Base-by-base conservation (phyloP, 2,888 invertebrate genomes). In the Aelia acuminata region DNA sequence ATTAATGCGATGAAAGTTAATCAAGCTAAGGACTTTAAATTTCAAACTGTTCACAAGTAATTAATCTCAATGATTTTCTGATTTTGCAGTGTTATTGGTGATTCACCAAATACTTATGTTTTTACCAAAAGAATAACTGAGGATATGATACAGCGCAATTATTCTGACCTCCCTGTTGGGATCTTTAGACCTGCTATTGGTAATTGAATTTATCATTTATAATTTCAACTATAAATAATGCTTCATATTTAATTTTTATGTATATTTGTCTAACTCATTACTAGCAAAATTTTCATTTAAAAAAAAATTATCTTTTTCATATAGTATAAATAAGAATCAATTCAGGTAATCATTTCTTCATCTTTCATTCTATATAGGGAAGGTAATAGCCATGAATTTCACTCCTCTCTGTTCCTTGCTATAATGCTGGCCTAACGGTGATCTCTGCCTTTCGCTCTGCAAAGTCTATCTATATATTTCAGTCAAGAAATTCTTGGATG, bases 141-240 rank as follows among this genome's bases (percentile, higher is more conserved):
- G 48, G 49, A 75, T 31, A 43, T 70, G 50, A 75, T 87, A 47
- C 43, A 70, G 35, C 43, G 75, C 18, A n/a, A 53, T 0, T 88
- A 50, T 50, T 39, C 39, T 39, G 88, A 88, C n/a, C 35, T 88
- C 3, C 88, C 88, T 20, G 35, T 88, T 22, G 88, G 84, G n/a
- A 88, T 88, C 3, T 88, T 88, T 22, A 48, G 88, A 50, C 88
- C 88, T 15, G 57, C 84, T 35, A 84, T 88, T 22, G 88, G 88
- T 88, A 63, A 87, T 47, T 15, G n/a, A 80, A 80, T 70, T 20
- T 70, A 8, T 70, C 18, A 26, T 1, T 10, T 70, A 35, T 35
- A 70, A 53, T 4, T n/a, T 53, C 0, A 53, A 5, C 53, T n/a
- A 22, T 22, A n/a, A 43, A 43, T 10, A 43, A 43, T n/a, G n/a